Conservation (phyloP, 1,140 invertebrate genomes). For the Acromyrmex charruanus region DNA sequence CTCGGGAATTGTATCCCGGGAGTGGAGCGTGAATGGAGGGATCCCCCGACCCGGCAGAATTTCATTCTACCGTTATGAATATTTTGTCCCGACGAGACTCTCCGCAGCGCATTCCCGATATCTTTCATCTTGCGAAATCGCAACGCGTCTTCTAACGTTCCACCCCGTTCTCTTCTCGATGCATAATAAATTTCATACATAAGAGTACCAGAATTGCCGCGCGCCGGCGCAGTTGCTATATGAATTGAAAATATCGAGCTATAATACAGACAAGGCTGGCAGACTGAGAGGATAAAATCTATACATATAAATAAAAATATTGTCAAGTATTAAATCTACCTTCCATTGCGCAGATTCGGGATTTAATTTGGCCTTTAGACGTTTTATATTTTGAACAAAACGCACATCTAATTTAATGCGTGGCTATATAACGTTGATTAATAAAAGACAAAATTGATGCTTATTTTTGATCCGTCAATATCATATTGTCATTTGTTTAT, state of each 20-base stretch:
- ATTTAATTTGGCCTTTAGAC: background rate
- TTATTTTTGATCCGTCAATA: constrained; percentile 1
- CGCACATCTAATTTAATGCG: background rate
- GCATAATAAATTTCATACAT: constrained; percentile 59
- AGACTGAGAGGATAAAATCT: background rate
- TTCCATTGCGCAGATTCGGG: too few relatives aligned
- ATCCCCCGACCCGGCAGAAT: constrained; percentile 49
- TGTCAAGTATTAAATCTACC: background rate
- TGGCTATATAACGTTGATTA: background rate
- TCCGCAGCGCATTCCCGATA: constrained; percentile 37
- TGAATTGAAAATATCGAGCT: constrained; percentile 25
- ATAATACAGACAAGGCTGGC: background rate
- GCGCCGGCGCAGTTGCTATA: background rate
- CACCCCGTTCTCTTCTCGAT: constrained; percentile 23
- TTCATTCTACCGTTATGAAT: constrained; percentile 63
- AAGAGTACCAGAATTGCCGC: constrained; percentile 29
- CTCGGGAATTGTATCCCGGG: constrained; percentile 53
- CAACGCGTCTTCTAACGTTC: constrained; percentile 46
- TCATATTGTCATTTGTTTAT: background rate
- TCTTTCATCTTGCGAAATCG: constrained; percentile 58
- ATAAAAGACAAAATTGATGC: background rate
- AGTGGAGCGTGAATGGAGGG: constrained; percentile 47
- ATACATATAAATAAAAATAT: constrained; percentile 6
- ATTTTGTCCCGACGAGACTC: constrained; percentile 58
- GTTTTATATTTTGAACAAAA: background rate